phyloP scores from a whole-genome alignment of 2,113 vertebrate genomes.

The Hyla sarda region DNA sequence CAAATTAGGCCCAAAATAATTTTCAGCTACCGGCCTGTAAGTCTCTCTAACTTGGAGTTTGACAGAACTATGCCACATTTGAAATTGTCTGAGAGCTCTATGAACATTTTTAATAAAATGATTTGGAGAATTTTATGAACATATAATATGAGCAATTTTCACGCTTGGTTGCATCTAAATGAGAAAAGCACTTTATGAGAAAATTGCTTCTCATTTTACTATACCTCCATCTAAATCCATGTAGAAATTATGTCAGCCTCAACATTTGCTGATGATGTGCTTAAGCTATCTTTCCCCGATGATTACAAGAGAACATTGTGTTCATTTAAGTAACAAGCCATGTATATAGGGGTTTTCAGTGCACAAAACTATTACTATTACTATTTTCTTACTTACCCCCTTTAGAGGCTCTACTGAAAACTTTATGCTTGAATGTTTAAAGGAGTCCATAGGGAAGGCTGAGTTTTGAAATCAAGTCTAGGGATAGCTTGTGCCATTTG shows the following conservation, averaged over 20 bases:
- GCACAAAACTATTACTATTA: not conserved
- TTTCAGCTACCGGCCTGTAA: not conserved
- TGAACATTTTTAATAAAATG: slow-evolving; percentile 12
- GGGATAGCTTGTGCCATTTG: not conserved
- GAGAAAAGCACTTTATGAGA: slow-evolving; percentile 6
- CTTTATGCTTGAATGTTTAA: not conserved
- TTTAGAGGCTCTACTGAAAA: not conserved
- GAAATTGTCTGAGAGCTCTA: not conserved
- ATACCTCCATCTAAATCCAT: slow-evolving; percentile 15
- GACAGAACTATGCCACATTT: not conserved
- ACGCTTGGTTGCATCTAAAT: slow-evolving; percentile 24
- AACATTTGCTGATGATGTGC: slow-evolving; percentile 35
- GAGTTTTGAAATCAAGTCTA: not conserved
- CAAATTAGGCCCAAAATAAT: not conserved
- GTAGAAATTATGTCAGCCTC: slow-evolving; percentile 18
- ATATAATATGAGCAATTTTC: slow-evolving; percentile 5
- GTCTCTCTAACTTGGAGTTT: not conserved
- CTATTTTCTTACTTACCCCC: not conserved
- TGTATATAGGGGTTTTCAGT: not conserved
- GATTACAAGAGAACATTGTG: slow-evolving; percentile 17
- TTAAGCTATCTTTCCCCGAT: not conserved
- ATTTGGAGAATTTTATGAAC: slow-evolving; percentile 11
- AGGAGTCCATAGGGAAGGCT: not conserved
- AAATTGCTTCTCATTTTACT: slow-evolving; percentile 18
- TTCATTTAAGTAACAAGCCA: not conserved